Evolutionary conservation across 2,797 vertebrate species (phyloP).

Genomic region (Gila robusta): DNA sequence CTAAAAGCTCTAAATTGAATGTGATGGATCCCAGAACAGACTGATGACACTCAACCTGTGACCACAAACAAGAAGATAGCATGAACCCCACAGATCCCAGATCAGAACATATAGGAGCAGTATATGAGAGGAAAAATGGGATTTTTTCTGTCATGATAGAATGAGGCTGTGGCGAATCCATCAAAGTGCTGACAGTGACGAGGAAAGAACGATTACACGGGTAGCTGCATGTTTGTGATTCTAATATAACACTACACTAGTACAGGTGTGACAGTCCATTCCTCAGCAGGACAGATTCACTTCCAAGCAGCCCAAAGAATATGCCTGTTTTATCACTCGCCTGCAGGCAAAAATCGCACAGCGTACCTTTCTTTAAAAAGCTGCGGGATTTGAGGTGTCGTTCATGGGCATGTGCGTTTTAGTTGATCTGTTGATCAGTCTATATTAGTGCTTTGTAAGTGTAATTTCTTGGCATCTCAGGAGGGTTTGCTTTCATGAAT

Average conservation of each 20-base stretch:
- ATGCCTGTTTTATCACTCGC: neutral
- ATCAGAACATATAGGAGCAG: neutral
- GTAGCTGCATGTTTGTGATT: constrained; percentile 35
- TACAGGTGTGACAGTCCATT: constrained; percentile 25
- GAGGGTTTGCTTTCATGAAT: constrained; percentile 28
- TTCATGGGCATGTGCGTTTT: neutral
- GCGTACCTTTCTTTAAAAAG: neutral
- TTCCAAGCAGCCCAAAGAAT: neutral
- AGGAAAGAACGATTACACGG: constrained; percentile 39
- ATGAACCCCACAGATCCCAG: neutral
- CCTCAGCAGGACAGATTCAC: neutral
- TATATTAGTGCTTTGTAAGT: constrained; percentile 30
- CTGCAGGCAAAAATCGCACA: neutral
- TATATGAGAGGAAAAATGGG: neutral
- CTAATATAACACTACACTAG: constrained; percentile 8
- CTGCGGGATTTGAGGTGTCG: neutral
- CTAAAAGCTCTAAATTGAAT: neutral
- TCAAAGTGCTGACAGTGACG: constrained; percentile 18
- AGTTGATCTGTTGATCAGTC: constrained; percentile 16
- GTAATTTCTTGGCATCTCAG: constrained; percentile 38
- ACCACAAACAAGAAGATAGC: neutral
- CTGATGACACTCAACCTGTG: neutral
- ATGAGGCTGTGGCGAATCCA: constrained; percentile 3
- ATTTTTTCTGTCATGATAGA: constrained; percentile 9
- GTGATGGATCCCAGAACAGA: neutral